These are phyloP conservation scores for Erpobdella octoculata DNA, from an alignment of 2,888 invertebrate genomes.

Conservation along the genomic window DNA sequence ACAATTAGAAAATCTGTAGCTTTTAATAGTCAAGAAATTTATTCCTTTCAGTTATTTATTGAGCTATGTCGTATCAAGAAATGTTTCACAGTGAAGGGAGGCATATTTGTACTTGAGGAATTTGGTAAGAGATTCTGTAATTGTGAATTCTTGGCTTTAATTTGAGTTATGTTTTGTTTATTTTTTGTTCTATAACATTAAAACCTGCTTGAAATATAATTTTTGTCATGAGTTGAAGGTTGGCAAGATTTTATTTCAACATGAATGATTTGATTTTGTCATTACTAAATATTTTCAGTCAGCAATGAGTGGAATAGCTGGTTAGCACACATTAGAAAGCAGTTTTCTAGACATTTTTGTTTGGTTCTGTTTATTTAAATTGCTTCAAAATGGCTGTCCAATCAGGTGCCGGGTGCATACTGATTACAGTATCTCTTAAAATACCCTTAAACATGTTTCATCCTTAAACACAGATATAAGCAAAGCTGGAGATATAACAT, in stretches of 20 bases:
- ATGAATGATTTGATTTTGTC: neutral
- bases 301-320: neutral
- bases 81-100: slow-evolving; percentile 98
- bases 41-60: slow-evolving; percentile 87
- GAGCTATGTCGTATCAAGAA: slow-evolving; percentile 96
- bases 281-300: neutral
- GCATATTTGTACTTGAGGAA: slow-evolving; percentile 97
- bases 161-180: slow-evolving; percentile 37
- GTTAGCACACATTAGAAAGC: neutral
- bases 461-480: too few species aligned
- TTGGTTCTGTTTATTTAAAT: neutral
- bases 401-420: slow-evolving; percentile 4
- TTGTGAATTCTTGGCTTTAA: slow-evolving; percentile 19
- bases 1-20: slow-evolving; percentile 5
- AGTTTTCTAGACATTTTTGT: neutral
- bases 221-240: neutral
- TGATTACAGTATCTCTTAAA: too few species aligned
- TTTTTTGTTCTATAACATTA: slow-evolving; percentile 24
- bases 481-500: too few species aligned
- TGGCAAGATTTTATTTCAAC: neutral
- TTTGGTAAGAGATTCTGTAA: slow-evolving; percentile 72
- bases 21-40: slow-evolving; percentile 16
- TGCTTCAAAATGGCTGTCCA: slow-evolving; percentile 23
- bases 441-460: too few species aligned
- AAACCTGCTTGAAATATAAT: neutral